A percentile compares a stretch with the other conserved stretches of the same genome.
Evolutionary conservation across 2,888 invertebrate species (phyloP).

Genomic region (Synanthedon vespiformis): DNA sequence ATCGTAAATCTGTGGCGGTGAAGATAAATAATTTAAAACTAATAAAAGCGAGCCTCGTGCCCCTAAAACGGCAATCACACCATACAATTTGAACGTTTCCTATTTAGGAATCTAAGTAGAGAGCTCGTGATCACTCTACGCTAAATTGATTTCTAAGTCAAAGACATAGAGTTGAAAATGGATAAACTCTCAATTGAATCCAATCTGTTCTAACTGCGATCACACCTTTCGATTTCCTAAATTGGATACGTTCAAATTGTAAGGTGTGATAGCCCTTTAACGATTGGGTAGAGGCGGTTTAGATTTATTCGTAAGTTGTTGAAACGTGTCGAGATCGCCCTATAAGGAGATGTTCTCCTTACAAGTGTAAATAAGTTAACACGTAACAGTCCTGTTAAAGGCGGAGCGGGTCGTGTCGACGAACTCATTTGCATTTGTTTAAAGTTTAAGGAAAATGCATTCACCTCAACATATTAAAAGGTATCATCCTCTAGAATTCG

Average conservation of each 20-base stretch:
- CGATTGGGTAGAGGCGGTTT: constrained; percentile 9
- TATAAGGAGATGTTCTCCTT: not conserved
- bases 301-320: constrained; percentile 13
- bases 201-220: too few relatives aligned
- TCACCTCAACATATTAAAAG: not conserved
- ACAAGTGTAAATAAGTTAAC: not conserved
- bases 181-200: too few relatives aligned
- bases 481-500: too few relatives aligned
- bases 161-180: too few relatives aligned
- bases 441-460: not conserved
- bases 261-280: too few relatives aligned
- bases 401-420: not conserved
- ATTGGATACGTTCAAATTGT: too few relatives aligned
- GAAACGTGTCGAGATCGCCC: constrained; percentile 4
- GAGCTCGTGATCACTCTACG: too few relatives aligned
- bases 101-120: too few relatives aligned
- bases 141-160: too few relatives aligned
- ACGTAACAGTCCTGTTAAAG: not conserved
- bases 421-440: not conserved
- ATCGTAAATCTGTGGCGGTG: constrained; percentile 64
- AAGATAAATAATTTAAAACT: constrained; percentile 69
- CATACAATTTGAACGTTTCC: too few relatives aligned
- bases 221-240: too few relatives aligned
- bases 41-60: constrained; percentile 42
- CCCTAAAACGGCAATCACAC: too few relatives aligned